Evolutionary conservation across 2,888 invertebrate species (phyloP).

Genomic region (Scaptomyza caliginosa): DNA sequence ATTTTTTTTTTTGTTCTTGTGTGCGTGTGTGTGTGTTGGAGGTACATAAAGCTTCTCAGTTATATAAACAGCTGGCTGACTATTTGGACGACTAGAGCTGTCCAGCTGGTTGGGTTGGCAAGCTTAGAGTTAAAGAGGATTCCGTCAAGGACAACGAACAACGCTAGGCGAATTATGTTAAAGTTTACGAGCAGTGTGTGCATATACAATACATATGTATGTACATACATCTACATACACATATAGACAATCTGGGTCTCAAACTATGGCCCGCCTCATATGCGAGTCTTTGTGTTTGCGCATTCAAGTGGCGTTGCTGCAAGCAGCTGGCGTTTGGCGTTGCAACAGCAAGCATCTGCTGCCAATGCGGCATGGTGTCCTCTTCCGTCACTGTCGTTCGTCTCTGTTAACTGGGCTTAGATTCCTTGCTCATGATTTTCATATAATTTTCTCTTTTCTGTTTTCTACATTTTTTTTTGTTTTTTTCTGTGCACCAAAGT

Average conservation of each 20-base stretch:
- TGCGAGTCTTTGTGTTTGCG: slow-evolving; percentile 75
- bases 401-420: slow-evolving; percentile 40
- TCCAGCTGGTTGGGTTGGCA: slow-evolving; percentile 13
- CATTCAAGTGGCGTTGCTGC: slow-evolving; percentile 70
- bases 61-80: slow-evolving; percentile 40
- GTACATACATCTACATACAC: neutral
- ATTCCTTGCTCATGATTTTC: slow-evolving; percentile 11
- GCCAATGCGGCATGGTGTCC: slow-evolving; percentile 3
- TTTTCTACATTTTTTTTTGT: no score
- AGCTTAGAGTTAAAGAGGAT: slow-evolving; percentile 51
- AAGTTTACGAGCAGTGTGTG: slow-evolving; percentile 39
- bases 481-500: slow-evolving; percentile 38
- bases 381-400: slow-evolving; percentile 1
- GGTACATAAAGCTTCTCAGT: slow-evolving; percentile 31
- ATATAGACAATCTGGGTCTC: slow-evolving; percentile 19
- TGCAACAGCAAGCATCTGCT: slow-evolving; percentile 3
- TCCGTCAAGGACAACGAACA: slow-evolving; percentile 68
- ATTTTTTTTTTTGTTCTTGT: slow-evolving; percentile 11
- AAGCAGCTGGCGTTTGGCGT: slow-evolving; percentile 23
- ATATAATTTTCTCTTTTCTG: slow-evolving; percentile 15
- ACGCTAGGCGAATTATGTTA: slow-evolving; percentile 58
- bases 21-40: slow-evolving; percentile 4
- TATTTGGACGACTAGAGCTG: slow-evolving; percentile 15
- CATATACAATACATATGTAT: neutral
- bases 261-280: slow-evolving; percentile 51